Percentiles rank a stretch among this genome's conserved stretches.
Conservation (phyloP, 1,140 invertebrate genomes). For the Andricus grossulariae region DNA sequence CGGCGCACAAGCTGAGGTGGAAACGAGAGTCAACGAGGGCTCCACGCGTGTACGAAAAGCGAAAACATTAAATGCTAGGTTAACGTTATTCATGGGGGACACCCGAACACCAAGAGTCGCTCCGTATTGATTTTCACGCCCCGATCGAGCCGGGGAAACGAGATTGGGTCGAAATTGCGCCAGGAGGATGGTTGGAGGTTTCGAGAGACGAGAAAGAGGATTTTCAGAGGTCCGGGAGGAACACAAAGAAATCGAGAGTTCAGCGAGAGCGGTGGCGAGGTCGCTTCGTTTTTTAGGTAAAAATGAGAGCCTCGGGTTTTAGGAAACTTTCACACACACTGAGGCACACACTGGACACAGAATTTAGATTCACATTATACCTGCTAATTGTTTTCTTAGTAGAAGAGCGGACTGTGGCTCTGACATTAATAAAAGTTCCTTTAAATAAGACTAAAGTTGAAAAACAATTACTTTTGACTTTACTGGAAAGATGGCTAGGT, state of each 20-base stretch:
- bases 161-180: slow-evolving; percentile 34
- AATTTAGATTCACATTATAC: slow-evolving; percentile 74
- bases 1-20: slow-evolving; percentile 8
- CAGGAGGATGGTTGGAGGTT: neutral
- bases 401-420: slow-evolving; percentile 95
- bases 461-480: slow-evolving; percentile 75
- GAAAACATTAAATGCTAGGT: slow-evolving; percentile 54
- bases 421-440: slow-evolving; percentile 87
- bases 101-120: slow-evolving; percentile 57
- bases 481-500: slow-evolving; percentile 74
- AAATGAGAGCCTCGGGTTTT: slow-evolving; percentile 60
- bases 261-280: slow-evolving; percentile 57
- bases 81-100: slow-evolving; percentile 59
- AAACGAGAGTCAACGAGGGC: slow-evolving; percentile 2
- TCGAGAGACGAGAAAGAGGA: neutral
- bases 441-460: slow-evolving; percentile 75
- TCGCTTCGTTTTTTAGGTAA: slow-evolving; percentile 60
- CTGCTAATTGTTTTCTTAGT: slow-evolving; percentile 96
- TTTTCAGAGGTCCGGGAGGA: neutral
- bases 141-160: slow-evolving; percentile 58
- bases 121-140: slow-evolving; percentile 73
- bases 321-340: slow-evolving; percentile 36
- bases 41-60: slow-evolving; percentile 17
- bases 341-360: slow-evolving; percentile 47
- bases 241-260: slow-evolving; percentile 46